Evolutionary conservation across 2,797 vertebrate species (phyloP).

Genomic region (Champsocephalus gunnari): DNA sequence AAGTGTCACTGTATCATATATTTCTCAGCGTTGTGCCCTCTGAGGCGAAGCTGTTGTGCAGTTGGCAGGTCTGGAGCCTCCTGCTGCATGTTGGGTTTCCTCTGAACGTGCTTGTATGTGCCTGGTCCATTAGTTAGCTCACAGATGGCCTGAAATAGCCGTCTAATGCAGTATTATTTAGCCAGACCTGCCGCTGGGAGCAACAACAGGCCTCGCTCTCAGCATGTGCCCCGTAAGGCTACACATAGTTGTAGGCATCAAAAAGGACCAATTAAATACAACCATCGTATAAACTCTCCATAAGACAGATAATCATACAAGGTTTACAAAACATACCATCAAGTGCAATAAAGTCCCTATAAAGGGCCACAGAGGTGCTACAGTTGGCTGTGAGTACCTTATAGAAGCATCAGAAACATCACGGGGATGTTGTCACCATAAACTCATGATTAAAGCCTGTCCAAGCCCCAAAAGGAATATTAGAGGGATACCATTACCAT

Average conservation of each 20-base stretch:
- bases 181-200: constrained; percentile 66
- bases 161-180: constrained; percentile 73
- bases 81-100: constrained; percentile 64
- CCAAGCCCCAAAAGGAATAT: constrained; percentile 55
- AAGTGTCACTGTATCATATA: constrained; percentile 25
- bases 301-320: not conserved
- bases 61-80: constrained; percentile 40
- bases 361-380: constrained; percentile 31
- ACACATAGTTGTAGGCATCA: constrained; percentile 19
- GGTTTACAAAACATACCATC: constrained; percentile 8
- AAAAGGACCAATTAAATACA: constrained; percentile 2
- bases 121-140: constrained; percentile 74
- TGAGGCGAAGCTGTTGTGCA: constrained; percentile 31
- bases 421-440: constrained; percentile 53
- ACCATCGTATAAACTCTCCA: not conserved
- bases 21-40: constrained; percentile 40
- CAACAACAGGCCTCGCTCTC: constrained; percentile 61
- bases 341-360: constrained; percentile 30
- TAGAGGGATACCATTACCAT: constrained; percentile 60
- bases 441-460: constrained; percentile 55
- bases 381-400: constrained; percentile 21
- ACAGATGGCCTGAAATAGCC: constrained; percentile 79
- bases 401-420: constrained; percentile 42
- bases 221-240: constrained; percentile 38
- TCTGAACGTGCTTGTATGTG: constrained; percentile 72